Evolutionary conservation across 2,888 invertebrate species (phyloP).

Genomic region (Kuschelorhynchus macadamiae): DNA sequence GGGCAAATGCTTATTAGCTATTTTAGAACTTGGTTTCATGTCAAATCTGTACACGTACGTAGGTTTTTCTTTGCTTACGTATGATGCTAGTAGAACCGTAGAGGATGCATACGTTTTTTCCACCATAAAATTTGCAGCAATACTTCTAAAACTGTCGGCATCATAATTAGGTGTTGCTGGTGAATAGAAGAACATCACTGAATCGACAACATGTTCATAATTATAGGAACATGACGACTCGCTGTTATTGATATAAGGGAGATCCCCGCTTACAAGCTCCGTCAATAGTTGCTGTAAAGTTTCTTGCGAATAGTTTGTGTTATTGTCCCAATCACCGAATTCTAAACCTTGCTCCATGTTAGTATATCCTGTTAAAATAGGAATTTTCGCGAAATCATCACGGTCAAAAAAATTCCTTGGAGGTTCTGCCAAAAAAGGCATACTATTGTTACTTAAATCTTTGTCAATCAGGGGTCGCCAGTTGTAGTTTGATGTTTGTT

Average conservation of each 20-base stretch:
- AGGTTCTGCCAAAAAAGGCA: slow-evolving; percentile 77
- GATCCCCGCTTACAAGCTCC: slow-evolving; percentile 76
- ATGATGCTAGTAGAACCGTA: slow-evolving; percentile 77
- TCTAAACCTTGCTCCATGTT: slow-evolving; percentile 85
- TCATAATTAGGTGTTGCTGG: slow-evolving; percentile 78
- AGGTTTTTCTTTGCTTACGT: slow-evolving; percentile 73
- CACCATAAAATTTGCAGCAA: slow-evolving; percentile 80
- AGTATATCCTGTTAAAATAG: slow-evolving; percentile 80
- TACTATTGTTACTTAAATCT: slow-evolving; percentile 76
- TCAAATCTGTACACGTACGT: slow-evolving; percentile 85
- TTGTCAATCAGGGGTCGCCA: slow-evolving; percentile 85
- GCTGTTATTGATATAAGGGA: slow-evolving; percentile 71
- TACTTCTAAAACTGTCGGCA: slow-evolving; percentile 74
- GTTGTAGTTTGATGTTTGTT: slow-evolving; percentile 71
- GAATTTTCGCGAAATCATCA: slow-evolving; percentile 77
- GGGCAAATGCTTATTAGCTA: slow-evolving; percentile 77
- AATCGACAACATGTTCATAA: slow-evolving; percentile 78
- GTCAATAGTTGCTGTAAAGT: slow-evolving; percentile 72
- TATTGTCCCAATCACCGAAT: slow-evolving; percentile 72
- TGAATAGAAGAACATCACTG: slow-evolving; percentile 83
- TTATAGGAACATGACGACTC: slow-evolving; percentile 71
- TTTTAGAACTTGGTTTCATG: slow-evolving; percentile 77
- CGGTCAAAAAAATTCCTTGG: slow-evolving; percentile 76
- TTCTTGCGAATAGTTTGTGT: slow-evolving; percentile 73
- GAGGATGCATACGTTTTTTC: slow-evolving; percentile 82